Evolutionary conservation across 2,113 vertebrate genomes (phyloP), one percentile per base, ranked within the genome.

Genomic region (Anolis sagrei): DNA sequence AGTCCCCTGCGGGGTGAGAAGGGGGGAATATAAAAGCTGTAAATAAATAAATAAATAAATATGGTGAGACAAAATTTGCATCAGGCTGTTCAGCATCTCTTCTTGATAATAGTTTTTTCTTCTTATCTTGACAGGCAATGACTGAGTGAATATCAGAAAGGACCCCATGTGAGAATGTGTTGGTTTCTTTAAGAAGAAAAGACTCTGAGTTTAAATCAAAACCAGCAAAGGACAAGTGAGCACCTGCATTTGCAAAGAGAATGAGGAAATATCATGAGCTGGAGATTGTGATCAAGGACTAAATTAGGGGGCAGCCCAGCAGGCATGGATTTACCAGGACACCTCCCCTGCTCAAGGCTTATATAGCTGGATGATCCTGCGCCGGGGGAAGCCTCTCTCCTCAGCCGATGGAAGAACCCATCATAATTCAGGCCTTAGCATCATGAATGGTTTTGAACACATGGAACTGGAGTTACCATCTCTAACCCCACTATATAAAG

Each of bases 361-460:
- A 92, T 91, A 92, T 90, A 93, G 88, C 94, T 94, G 95, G 95
- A 94, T 96, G 94, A 96, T 87, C 93, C 81, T 93, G 90, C 88
- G 93, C 86, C 92, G 93, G 95, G 85, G 92, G 89, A 92, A 91
- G 88, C 81, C 77, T 2, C 1, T 76, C 23, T 81, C 90, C 73
- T 89, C 92, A 91, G 84, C 91, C 91, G 93, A 91, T 94, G 91
- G 91, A 95, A 94, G 95, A 95, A 95, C 93, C 94, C 94, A 95
- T 96, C 96, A 82, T 96, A 96, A 93, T 95, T 95, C 92, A 92
- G 94, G 95, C 94, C 95, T 96, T 95, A 96, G 94, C 95, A 97
- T 94, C 97, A 98, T 98, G 97, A 98, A 96, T 96, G 93, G 92
- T 92, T 95, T 96, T 96, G 95, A 92, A 94, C 96, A 97, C 79